phyloP scores from a whole-genome alignment of 1,140 invertebrate species.

The Dryas iulia region DNA sequence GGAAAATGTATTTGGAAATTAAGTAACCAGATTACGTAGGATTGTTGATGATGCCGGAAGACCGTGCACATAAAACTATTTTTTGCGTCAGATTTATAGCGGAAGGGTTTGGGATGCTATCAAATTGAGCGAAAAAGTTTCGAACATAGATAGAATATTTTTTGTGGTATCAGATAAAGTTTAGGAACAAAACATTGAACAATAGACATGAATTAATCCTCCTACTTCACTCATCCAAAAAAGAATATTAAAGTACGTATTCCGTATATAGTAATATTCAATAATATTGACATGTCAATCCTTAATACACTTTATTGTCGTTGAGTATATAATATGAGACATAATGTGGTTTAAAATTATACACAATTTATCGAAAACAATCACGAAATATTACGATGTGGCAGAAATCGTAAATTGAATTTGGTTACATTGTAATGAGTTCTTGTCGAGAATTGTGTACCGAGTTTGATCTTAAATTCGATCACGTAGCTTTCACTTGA shows the following conservation, averaged over 20 bases:
- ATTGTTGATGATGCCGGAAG: constrained; percentile 60
- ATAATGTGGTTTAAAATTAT: not conserved
- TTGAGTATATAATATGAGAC: not conserved
- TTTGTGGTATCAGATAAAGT: not conserved
- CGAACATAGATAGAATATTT: constrained; percentile 20
- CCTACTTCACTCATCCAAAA: not conserved
- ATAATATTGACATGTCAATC: not conserved
- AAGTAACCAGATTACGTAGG: constrained; percentile 63
- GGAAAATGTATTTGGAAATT: constrained; percentile 72
- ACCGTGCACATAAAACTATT: constrained; percentile 59
- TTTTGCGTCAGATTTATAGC: constrained; percentile 57
- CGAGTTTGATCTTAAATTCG: constrained; percentile 70
- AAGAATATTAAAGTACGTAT: not conserved
- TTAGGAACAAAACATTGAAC: not conserved
- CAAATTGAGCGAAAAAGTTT: constrained; percentile 45
- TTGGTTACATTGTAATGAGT: constrained; percentile 76
- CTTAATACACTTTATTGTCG: not conserved
- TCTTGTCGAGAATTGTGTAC: constrained; percentile 69
- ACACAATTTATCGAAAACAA: constrained; percentile 39
- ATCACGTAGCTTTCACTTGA: constrained; percentile 72
- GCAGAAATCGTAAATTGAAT: constrained; percentile 70
- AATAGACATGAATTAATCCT: not conserved
- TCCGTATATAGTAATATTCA: not conserved
- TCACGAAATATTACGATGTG: constrained; percentile 68
- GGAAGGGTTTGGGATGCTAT: constrained; percentile 45